Evolutionary conservation across 2,113 vertebrate genomes (phyloP).

Genomic region (Istiophorus platypterus): DNA sequence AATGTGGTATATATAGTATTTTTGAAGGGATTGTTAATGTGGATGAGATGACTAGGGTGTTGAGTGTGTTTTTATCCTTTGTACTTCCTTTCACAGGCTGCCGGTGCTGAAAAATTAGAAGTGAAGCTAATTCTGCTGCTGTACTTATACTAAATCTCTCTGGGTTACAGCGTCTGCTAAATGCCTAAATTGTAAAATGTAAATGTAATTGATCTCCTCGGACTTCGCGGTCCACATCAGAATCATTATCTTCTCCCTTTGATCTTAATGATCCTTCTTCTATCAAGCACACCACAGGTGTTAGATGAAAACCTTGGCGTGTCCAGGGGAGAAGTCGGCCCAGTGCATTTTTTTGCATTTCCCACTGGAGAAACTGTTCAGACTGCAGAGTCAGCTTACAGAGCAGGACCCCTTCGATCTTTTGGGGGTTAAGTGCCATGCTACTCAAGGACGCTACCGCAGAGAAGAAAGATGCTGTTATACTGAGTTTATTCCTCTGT

Average conservation of each 20-base stretch:
- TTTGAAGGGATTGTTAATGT: not conserved
- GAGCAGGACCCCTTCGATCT: conserved; percentile 38
- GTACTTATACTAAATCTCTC: conserved; percentile 50
- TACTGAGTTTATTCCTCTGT: not conserved
- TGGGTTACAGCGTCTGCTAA: conserved; percentile 44
- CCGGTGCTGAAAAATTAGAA: conserved; percentile 37
- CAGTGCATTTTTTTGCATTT: conserved; percentile 40
- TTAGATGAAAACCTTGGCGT: conserved; percentile 49
- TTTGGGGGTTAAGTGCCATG: conserved; percentile 46
- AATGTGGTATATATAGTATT: not conserved
- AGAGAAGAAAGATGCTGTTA: conserved; percentile 19
- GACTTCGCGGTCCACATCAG: conserved; percentile 55
- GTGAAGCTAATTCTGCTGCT: conserved; percentile 42
- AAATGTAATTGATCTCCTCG: conserved; percentile 69
- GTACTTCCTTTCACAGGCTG: conserved; percentile 19
- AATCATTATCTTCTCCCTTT: conserved; percentile 61
- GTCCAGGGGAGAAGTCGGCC: conserved; percentile 35
- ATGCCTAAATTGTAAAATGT: conserved; percentile 70
- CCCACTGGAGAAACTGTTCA: conserved; percentile 38
- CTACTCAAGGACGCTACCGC: conserved; percentile 61
- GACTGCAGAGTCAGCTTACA: conserved; percentile 54
- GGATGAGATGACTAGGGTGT: not conserved
- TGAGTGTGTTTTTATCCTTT: conserved; percentile 15
- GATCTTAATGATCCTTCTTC: conserved; percentile 63
- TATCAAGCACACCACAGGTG: conserved; percentile 68